Evolutionary conservation across 2,888 invertebrate genomes (phyloP).

Genomic region (Gibbula magus): DNA sequence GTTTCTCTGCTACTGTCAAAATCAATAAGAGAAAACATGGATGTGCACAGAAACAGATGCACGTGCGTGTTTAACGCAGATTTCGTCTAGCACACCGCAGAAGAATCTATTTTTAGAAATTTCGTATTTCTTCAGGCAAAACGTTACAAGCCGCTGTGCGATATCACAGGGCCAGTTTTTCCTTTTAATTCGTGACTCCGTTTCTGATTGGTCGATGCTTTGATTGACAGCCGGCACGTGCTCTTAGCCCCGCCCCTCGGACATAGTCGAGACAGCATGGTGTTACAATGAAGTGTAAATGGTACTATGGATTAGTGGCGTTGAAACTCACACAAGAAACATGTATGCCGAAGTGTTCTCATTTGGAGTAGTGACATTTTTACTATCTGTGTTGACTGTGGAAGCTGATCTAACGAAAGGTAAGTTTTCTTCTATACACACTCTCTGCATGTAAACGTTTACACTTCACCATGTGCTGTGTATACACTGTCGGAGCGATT

Average conservation of each 20-base stretch:
- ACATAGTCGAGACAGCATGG: neutral
- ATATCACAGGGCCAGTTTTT: neutral
- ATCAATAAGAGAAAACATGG: no score
- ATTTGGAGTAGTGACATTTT: neutral
- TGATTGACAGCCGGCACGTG: constrained; percentile 1
- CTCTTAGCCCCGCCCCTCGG: neutral
- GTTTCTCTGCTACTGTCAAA: no score
- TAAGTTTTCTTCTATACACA: neutral
- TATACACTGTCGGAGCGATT: neutral
- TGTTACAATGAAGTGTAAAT: neutral
- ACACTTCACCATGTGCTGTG: neutral
- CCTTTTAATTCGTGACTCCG: neutral
- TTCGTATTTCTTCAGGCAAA: no score
- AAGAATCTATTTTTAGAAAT: no score
- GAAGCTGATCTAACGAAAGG: neutral
- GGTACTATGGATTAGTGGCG: neutral
- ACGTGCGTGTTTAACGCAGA: no score
- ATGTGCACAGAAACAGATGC: no score
- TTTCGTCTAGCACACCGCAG: no score
- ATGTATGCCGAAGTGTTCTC: neutral
- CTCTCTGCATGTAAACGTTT: neutral
- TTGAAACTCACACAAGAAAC: neutral
- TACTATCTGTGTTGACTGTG: neutral
- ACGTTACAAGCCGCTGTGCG: no score
- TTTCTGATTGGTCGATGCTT: neutral